Base-by-base conservation (phyloP, 2,888 invertebrate genomes). In the Sesia bembeciformis region DNA sequence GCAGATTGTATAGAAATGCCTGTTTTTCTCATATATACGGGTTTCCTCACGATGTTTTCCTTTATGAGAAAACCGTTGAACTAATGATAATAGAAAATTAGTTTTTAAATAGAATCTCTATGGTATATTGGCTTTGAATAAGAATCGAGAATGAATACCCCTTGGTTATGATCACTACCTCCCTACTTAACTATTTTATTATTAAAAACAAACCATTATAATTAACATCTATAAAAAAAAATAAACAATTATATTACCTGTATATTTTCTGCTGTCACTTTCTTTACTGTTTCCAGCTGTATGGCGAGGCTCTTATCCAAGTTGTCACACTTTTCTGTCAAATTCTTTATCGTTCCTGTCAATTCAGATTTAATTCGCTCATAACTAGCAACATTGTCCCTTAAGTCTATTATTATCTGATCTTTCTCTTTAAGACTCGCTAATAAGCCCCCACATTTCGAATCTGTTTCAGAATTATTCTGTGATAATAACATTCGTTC, bases 251-350 rank as follows among this genome's bases (percentile, higher is more conserved):
- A 4, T 51, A 4, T 40, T 54, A 56, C 90, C 88, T 88, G 85
- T 59, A 62, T 64, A 58, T 93, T 91, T 76, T 94, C 93, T 71
- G 93, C 91, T 60, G 92, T 91, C 62, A 93, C 72, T 65, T 91
- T 84, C 62, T 91, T 91, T 5, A 92, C 91, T 60, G 90, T 91
- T 0, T 92, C 91, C 66, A 94, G 92, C 65, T 95, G 95, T 50
- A 92, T 90, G 2, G 93, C 75, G 43, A 96, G 74, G 68, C 91
- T 94, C 52, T 91, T 92, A 23, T 94, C 93, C 57, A 95, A 75
- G 50, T 92, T 91, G 57, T 93, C 93, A 62, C 93, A 94, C 74
- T 93, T 93, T 60, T 94, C 94, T 39, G 90, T 91, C 40, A 94
- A 81, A 65, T 91, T 92, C 40, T 70, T 84, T 0, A 91, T 86